Evolutionary conservation across 64 coral and sea anemone species (phyloP).

Genomic region (Stichodactyla helianthus): DNA sequence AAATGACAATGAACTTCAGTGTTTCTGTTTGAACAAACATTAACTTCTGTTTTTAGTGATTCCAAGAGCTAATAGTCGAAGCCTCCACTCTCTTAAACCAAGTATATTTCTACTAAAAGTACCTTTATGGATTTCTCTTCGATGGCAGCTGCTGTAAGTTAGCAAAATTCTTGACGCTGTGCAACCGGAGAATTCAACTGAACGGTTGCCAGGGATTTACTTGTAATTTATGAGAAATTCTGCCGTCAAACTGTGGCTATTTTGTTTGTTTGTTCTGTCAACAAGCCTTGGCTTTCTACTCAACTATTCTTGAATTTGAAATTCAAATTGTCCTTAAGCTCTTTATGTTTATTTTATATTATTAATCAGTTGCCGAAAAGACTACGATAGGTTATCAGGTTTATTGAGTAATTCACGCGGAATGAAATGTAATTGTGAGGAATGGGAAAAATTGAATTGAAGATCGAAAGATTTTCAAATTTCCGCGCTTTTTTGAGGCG

Average conservation of each 20-base stretch:
- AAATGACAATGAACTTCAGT: no score
- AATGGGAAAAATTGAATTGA: no score
- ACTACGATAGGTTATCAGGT: no score
- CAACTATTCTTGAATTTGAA: conserved; percentile 5
- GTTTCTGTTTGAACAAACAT: background rate
- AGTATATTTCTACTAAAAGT: background rate
- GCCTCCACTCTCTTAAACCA: background rate
- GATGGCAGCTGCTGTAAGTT: background rate
- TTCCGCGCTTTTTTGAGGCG: no score
- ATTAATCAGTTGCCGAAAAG: background rate
- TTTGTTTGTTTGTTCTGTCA: background rate
- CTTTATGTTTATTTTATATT: background rate
- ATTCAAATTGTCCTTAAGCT: background rate
- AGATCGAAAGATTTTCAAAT: no score
- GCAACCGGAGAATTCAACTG: background rate
- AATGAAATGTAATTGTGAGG: no score
- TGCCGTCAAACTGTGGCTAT: background rate
- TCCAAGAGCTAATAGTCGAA: background rate
- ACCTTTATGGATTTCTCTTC: background rate
- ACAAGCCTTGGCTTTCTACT: background rate
- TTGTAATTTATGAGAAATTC: background rate
- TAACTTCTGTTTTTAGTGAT: background rate
- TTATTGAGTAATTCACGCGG: no score
- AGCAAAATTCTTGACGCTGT: background rate
- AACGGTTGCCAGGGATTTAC: background rate